These are phyloP conservation scores for Euwallacea similis DNA, from an alignment of 1,140 invertebrate species.

Conservation along the genomic window DNA sequence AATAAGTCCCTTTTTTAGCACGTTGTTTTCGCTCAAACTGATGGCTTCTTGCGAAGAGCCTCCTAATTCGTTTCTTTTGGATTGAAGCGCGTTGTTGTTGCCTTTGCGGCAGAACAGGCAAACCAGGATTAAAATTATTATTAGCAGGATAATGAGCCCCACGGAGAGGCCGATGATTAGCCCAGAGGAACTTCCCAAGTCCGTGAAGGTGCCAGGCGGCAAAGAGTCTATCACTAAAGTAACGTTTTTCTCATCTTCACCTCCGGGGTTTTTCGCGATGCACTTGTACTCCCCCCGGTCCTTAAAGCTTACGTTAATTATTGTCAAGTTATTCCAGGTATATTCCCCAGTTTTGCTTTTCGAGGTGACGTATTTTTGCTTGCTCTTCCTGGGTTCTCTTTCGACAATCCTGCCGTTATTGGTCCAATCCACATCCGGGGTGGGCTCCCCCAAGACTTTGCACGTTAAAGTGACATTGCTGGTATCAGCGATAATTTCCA, in stretches of 20 bases:
- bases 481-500: constrained; percentile 61
- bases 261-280: constrained; percentile 81
- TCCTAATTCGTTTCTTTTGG: constrained; percentile 56
- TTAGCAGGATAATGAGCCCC: constrained; percentile 60
- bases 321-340: constrained; percentile 77
- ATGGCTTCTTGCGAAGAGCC: constrained; percentile 64
- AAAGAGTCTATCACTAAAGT: constrained; percentile 61
- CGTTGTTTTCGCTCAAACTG: constrained; percentile 63
- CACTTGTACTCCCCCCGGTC: constrained; percentile 90
- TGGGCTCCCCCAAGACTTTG: constrained; percentile 73
- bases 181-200: constrained; percentile 50
- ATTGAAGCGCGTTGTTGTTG: constrained; percentile 48
- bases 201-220: constrained; percentile 48
- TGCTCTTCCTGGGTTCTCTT: constrained; percentile 59
- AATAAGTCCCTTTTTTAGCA: constrained; percentile 79
- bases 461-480: constrained; percentile 78
- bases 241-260: constrained; percentile 74
- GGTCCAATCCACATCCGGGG: constrained; percentile 75
- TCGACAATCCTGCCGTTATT: constrained; percentile 67
- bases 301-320: constrained; percentile 66
- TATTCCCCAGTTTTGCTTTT: constrained; percentile 55
- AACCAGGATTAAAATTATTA: constrained; percentile 66
- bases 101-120: constrained; percentile 67
- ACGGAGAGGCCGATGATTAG: constrained; percentile 56
- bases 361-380: constrained; percentile 57